phyloP scores from a whole-genome alignment of 2,113 vertebrate species.

The Hydrochoerus hydrochaeris region DNA sequence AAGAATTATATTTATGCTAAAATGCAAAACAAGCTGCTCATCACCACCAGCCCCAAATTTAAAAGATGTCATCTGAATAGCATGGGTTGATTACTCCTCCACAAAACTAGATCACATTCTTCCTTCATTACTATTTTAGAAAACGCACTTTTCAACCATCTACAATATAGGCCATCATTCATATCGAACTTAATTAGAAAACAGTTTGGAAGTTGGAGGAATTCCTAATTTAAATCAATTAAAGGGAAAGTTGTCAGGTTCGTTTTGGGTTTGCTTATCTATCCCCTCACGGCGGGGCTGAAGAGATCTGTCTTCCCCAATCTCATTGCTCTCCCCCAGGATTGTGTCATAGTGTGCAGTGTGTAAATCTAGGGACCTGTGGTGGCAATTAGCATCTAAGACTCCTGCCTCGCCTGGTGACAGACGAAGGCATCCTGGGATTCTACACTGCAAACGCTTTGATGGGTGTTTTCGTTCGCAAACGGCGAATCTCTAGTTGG shows the following conservation, averaged over 20 bases:
- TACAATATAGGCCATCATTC: constrained; percentile 53
- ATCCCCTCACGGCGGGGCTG: constrained; percentile 7
- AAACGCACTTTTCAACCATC: constrained; percentile 49
- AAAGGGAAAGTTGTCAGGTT: constrained; percentile 77
- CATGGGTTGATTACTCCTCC: constrained; percentile 35
- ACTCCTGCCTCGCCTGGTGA: constrained; percentile 46
- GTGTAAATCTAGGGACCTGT: constrained; percentile 39
- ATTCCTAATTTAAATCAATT: constrained; percentile 82
- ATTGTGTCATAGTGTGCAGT: constrained; percentile 27
- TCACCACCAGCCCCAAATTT: not conserved
- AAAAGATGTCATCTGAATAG: constrained; percentile 23
- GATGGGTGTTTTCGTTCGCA: constrained; percentile 35
- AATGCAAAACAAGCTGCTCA: constrained; percentile 48
- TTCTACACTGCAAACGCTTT: constrained; percentile 49
- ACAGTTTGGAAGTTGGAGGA: constrained; percentile 74
- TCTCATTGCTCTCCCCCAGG: constrained; percentile 61
- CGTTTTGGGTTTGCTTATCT: constrained; percentile 73
- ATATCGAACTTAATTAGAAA: constrained; percentile 76
- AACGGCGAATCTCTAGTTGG: not conserved
- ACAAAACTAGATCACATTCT: constrained; percentile 64
- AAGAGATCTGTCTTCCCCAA: constrained; percentile 68
- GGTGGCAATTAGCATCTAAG: constrained; percentile 68
- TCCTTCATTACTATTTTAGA: constrained; percentile 64
- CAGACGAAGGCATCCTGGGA: not conserved
- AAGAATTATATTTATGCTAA: not conserved